Percentiles rank a stretch among this genome's conserved stretches.
These are phyloP conservation scores for Spodoptera exigua DNA, from an alignment of 2,888 invertebrate species.

Conservation along the genomic window DNA sequence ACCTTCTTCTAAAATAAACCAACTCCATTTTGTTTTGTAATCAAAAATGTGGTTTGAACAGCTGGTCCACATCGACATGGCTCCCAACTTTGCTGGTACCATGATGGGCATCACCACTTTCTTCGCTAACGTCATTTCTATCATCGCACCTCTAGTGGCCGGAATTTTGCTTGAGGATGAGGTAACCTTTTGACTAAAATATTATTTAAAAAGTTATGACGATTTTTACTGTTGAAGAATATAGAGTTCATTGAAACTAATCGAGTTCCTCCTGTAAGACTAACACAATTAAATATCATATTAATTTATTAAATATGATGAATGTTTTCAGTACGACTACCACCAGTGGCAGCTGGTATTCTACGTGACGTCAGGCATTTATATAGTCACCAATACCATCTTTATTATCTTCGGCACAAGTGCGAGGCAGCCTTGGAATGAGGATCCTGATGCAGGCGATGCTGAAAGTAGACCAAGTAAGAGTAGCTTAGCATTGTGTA, in stretches of 20 bases:
- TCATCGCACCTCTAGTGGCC: slow-evolving; percentile 92
- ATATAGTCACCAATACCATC: slow-evolving; percentile 90
- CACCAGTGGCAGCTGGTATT: slow-evolving; percentile 92
- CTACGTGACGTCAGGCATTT: slow-evolving; percentile 91
- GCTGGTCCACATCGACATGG: slow-evolving; percentile 94
- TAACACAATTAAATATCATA: too few relatives aligned
- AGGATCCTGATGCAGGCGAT: slow-evolving; percentile 57
- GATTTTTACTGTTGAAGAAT: background rate
- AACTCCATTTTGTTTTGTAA: background rate
- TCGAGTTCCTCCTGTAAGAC: too few relatives aligned
- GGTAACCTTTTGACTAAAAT: slow-evolving; percentile 58
- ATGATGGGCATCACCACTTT: slow-evolving; percentile 95
- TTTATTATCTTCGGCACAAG: slow-evolving; percentile 92
- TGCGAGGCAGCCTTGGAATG: slow-evolving; percentile 92
- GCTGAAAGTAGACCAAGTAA: slow-evolving; percentile 5
- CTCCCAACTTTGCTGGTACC: slow-evolving; percentile 94
- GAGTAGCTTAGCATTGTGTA: too few relatives aligned
- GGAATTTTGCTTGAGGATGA: slow-evolving; percentile 90
- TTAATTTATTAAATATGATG: too few relatives aligned
- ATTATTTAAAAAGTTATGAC: background rate
- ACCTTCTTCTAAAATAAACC: background rate
- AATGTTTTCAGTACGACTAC: slow-evolving; percentile 11
- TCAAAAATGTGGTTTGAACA: slow-evolving; percentile 63
- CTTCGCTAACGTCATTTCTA: slow-evolving; percentile 92
- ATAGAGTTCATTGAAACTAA: background rate